Evolutionary conservation across 2,797 vertebrate species (phyloP).

Genomic region (Dipus sagitta): DNA sequence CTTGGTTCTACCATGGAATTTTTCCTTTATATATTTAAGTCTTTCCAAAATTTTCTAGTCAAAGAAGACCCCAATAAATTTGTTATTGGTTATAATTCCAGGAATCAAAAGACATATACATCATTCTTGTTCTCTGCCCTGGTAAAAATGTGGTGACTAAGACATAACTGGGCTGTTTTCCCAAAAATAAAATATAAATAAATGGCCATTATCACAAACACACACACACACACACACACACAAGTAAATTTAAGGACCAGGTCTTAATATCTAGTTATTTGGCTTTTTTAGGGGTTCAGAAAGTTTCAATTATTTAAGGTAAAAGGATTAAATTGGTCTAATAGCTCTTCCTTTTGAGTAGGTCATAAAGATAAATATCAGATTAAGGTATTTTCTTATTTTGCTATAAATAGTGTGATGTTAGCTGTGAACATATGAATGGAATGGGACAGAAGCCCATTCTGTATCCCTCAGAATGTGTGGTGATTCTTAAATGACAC

Average conservation of each 20-base stretch:
- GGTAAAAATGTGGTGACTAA: not conserved
- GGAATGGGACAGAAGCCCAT: not conserved
- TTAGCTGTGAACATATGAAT: not conserved
- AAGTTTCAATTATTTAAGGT: not conserved
- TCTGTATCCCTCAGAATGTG: not conserved
- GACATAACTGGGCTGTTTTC: not conserved
- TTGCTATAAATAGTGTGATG: not conserved
- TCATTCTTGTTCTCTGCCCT: not conserved
- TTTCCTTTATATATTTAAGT: not conserved
- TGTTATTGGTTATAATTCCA: not conserved
- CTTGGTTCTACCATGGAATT: slow-evolving; percentile 12
- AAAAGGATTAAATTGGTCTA: not conserved
- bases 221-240: too few relatives aligned
- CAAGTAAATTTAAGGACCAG: not conserved
- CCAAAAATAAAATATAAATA: slow-evolving; percentile 12
- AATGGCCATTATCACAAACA: not conserved
- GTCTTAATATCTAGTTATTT: not conserved
- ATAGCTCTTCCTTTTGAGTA: not conserved
- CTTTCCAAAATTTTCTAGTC: not conserved
- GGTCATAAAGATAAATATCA: not conserved
- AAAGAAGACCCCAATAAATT: not conserved
- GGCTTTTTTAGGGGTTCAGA: not conserved
- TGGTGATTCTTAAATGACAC: not conserved
- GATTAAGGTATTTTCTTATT: not conserved
- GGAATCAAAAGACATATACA: not conserved